Evolutionary conservation across 2,888 invertebrate species (phyloP).

Genomic region (Drosophila flavopinicola): DNA sequence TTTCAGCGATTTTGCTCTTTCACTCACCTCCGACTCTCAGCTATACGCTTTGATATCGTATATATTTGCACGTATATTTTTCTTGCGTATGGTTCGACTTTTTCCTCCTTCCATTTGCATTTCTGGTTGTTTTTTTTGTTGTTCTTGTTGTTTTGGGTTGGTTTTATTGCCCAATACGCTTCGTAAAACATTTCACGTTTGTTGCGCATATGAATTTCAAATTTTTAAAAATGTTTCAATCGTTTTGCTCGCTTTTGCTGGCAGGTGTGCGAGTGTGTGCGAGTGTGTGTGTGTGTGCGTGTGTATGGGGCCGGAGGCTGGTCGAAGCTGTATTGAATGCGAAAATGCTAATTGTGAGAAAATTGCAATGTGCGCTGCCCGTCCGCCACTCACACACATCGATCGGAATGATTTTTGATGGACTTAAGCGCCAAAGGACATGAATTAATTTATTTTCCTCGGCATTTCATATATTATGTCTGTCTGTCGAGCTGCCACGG

Average conservation of each 20-base stretch:
- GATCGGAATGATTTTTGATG: conserved; percentile 74
- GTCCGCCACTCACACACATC: conserved; percentile 41
- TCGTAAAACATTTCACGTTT: conserved; percentile 79
- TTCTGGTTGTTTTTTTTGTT: conserved; percentile 3
- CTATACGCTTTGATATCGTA: conserved; percentile 35
- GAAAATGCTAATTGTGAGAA: conserved; percentile 81
- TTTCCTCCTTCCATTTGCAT: conserved; percentile 31
- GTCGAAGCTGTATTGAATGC: conserved; percentile 18
- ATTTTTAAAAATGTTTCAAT: conserved; percentile 80
- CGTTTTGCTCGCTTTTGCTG: conserved; percentile 44
- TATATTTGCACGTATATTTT: conserved; percentile 60
- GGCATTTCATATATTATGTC: conserved; percentile 17
- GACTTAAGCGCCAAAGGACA: conserved; percentile 62
- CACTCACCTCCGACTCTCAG: conserved; percentile 3
- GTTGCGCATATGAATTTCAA: conserved; percentile 79
- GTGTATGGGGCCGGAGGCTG: conserved; percentile 29
- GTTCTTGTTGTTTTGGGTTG: conserved; percentile 28
- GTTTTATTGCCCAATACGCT: conserved; percentile 78
- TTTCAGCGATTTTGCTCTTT: conserved; percentile 49
- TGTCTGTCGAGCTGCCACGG: conserved; percentile 2
- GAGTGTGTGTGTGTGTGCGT: conserved; percentile 18
- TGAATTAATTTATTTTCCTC: conserved; percentile 63
- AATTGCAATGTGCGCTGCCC: conserved; percentile 67
- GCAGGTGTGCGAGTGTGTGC: conserved; percentile 41
- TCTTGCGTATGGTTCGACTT: conserved; percentile 55